Evolutionary conservation across 2,888 invertebrate species (phyloP).

Genomic region (Malachius bipustulatus): DNA sequence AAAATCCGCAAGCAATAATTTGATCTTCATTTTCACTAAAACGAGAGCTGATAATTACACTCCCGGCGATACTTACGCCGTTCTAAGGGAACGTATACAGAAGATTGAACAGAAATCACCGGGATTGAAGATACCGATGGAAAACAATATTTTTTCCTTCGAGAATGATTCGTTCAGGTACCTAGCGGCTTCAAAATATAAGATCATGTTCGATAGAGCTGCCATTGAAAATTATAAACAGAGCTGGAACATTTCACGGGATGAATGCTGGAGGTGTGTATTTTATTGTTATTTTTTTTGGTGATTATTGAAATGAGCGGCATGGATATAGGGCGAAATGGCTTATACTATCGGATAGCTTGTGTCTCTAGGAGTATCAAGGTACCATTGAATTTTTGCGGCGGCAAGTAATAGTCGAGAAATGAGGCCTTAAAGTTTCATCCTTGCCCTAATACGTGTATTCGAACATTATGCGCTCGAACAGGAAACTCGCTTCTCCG

Average conservation of each 20-base stretch:
- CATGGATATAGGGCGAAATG: too few relatives aligned
- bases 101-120: constrained; percentile 23
- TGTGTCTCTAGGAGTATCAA: background rate
- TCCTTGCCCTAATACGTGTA: too few relatives aligned
- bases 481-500: too few relatives aligned
- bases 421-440: too few relatives aligned
- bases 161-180: constrained; percentile 32
- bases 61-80: constrained; percentile 27
- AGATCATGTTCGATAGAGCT: constrained; percentile 16
- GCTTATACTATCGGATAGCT: too few relatives aligned
- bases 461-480: too few relatives aligned
- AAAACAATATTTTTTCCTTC: constrained; percentile 29
- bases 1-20: constrained; percentile 28
- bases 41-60: constrained; percentile 25
- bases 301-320: too few relatives aligned
- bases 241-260: constrained; percentile 22
- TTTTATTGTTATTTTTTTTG: too few relatives aligned
- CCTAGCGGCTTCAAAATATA: constrained; percentile 26
- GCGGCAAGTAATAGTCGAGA: too few relatives aligned
- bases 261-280: constrained; percentile 15
- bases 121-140: constrained; percentile 22
- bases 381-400: background rate
- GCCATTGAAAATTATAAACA: constrained; percentile 17
- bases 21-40: constrained; percentile 32
- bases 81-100: constrained; percentile 22